Percentiles rank a stretch among this genome's conserved stretches.
These are phyloP conservation scores for Xenus cinereus DNA, from an alignment of 2,113 vertebrate genomes.

Conservation along the genomic window DNA sequence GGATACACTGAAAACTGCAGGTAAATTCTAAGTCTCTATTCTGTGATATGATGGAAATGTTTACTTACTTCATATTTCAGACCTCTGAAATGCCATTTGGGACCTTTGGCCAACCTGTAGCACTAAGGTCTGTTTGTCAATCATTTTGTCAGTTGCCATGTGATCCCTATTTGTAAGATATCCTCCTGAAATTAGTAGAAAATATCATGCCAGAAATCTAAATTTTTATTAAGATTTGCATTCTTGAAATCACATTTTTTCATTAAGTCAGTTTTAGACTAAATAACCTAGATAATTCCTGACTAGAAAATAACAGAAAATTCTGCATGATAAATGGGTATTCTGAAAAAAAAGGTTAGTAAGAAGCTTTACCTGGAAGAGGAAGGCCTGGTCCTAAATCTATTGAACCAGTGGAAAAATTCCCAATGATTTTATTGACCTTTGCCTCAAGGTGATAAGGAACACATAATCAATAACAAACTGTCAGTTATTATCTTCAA, in stretches of 20 bases:
- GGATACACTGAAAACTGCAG: background rate
- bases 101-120: background rate
- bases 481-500: background rate
- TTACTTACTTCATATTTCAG: background rate
- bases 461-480: background rate
- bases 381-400: background rate
- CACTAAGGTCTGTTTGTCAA: background rate
- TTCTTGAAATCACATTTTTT: background rate
- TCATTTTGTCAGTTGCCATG: background rate
- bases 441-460: background rate
- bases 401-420: background rate
- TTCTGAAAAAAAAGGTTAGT: background rate
- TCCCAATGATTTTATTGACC: background rate
- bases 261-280: background rate
- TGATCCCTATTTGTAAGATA: background rate
- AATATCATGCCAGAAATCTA: background rate
- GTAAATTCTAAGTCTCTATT: background rate
- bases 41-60: background rate
- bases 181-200: background rate
- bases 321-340: background rate
- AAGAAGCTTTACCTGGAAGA: background rate
- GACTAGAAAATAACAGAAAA: background rate
- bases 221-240: background rate
- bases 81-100: background rate
- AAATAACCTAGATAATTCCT: background rate